phyloP scores from a whole-genome alignment of 2,888 invertebrate species.

The Xestia xanthographa region DNA sequence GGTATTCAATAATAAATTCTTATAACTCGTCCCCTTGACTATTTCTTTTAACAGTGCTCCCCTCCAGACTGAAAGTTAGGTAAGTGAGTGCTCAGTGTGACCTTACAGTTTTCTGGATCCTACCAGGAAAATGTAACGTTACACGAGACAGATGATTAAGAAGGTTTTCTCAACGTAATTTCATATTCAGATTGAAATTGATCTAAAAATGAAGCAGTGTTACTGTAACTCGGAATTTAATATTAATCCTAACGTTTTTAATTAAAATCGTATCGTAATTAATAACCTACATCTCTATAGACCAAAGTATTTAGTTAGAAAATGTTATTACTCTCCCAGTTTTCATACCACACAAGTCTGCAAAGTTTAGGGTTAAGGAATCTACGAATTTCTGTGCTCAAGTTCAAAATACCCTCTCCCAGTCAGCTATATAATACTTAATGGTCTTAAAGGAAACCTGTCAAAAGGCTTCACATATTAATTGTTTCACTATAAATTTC shows the following conservation, averaged over 20 bases:
- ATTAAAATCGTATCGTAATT: neutral
- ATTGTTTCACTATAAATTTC: neutral
- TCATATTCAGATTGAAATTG: neutral
- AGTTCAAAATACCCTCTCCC: neutral
- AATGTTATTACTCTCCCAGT: conserved; percentile 5
- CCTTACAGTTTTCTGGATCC: too few relatives aligned
- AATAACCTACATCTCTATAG: neutral
- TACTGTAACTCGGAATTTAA: neutral
- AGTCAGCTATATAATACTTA: neutral
- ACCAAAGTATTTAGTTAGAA: neutral
- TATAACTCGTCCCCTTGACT: too few relatives aligned
- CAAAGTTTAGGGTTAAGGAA: conserved; percentile 30
- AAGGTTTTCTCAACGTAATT: neutral
- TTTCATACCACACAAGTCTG: conserved; percentile 2
- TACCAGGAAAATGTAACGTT: too few relatives aligned
- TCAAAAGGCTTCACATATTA: conserved; percentile 9
- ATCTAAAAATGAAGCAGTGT: neutral
- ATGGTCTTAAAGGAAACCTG: conserved; percentile 1
- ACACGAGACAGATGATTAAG: too few relatives aligned
- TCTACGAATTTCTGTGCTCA: neutral
- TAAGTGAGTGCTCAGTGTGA: too few relatives aligned
- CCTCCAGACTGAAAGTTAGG: too few relatives aligned
- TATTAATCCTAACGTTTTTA: neutral
- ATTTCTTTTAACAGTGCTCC: too few relatives aligned
- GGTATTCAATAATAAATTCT: too few relatives aligned